Base-by-base conservation (phyloP, 64 coral and sea anemone genomes). In the Acropora tenuis region DNA sequence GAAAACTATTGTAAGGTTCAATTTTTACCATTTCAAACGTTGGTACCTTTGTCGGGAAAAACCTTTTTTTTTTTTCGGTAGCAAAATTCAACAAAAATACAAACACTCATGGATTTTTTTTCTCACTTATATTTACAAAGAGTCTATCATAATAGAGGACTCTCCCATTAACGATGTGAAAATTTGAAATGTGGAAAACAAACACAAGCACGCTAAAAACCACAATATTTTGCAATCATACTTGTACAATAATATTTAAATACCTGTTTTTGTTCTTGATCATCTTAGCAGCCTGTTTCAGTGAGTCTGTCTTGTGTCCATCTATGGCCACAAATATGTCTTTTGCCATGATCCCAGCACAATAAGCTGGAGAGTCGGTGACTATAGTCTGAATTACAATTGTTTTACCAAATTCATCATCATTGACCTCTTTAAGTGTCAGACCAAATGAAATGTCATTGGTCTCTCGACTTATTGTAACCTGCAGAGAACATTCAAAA, bases 231-330 rank as follows among this genome's bases (percentile, higher is more conserved):
- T 30, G 30, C 30, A 30, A 30, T 30, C 30, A 30, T 30, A 30
- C 30, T 30, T 30, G 30, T 30, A 30, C 30, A 30, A 30, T 30
- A 30, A 30, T 30, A 30, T 30, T 1, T 8, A 46, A 48, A 59
- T 92, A 97, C 95, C 90, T 97, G 84, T 43, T 94, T 87, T 94
- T 97, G 60, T 90, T 92, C 78, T 95, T 95, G 50, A 99, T 99
- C 42, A 99, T 61, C 61, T 99, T 95, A 1, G 97, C 94, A 63
- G 92, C 94, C 71, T 99, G 97, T 66, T 99, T 99, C 40, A 95
- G 78, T 47, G 94, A 95, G 6, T 91, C 97, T 86, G 96, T 93
- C 68, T 89, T 96, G 65, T 94, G 88, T 71, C 97, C 97, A 88
- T 99, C 93, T 12, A 99, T 71, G 72, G 94, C 77, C 1, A 96